Base-by-base conservation (phyloP, 2,888 invertebrate genomes). In the Azorinus chamasolen region DNA sequence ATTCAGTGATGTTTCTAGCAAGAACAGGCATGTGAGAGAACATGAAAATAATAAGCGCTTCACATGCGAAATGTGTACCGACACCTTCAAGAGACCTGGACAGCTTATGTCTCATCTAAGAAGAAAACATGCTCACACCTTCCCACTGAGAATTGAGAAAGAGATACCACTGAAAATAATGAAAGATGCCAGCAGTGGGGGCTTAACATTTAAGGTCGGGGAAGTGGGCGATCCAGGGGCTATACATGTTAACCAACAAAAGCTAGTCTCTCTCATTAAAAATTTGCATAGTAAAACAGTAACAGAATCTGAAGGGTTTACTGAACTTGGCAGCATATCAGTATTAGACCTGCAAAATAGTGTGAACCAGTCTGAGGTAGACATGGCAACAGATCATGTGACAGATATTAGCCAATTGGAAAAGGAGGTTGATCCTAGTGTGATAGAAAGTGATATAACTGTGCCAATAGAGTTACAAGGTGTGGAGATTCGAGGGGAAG, bases 1-100 rank as follows among this genome's bases (percentile, higher is more conserved):
- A 32, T 92, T 91, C 74, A 90, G 87, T 70, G 92, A 92, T 72
- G 88, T 90, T 0, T 91, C 91, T 16, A 91, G 91, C 71, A 84
- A 90, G 43, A 80, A 90, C 20, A 82, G 91, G 4, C 92, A 92
- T 71, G 87, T 90, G 59, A 82, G 84, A 37, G 91, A 91, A 54
- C 92, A 92, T 70, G 85, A 81, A 25, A 89, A 86, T 22, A 79
- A 77, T 18, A 90, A 89, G 58, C 85, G 89, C 4, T 91, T 88
- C 70, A 70, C 85, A 16, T 92, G 92, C 74, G 80, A 88, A 24
- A 55, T 89, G 14, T 92, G 92, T 79, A 83, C 83, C 6, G 91
- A 91, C 25, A 84, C 82, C 5, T 92, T 91, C 63, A 90, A 89
- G 66, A 84, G 89, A 18, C 78, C 87, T 1, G 88, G 88, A 14